Base-by-base conservation (phyloP, 2,888 invertebrate genomes). In the Drosophila yooni region DNA sequence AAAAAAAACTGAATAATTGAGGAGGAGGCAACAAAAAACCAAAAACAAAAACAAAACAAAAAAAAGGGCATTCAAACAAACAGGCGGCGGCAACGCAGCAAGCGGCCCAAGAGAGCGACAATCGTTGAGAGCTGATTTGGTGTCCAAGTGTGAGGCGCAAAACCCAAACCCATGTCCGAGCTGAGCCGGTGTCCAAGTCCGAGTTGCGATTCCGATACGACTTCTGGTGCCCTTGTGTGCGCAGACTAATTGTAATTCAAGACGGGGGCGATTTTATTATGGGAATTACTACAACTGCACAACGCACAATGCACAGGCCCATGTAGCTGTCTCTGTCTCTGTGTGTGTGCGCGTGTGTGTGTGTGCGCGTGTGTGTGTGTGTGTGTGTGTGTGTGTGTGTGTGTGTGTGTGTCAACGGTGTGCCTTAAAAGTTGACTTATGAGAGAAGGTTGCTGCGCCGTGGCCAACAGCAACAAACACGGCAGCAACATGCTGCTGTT, bases 241-340 rank as follows among this genome's bases (percentile, higher is more conserved):
- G 15, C 63, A 89, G 72, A 80, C 91, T 92, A 91, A 92, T 92
- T 92, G 92, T 91, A 92, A 92, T 92, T 92, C 92, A 91, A 92
- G 90, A 91, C 92, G 92, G 88, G 85, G 91, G 91, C 91, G 91
- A 92, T 92, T 92, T 92, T 92, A 92, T 92, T 92, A 92, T 92
- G 92, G 91, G 92, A 91, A 92, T 92, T 92, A 91, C 91, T 83
- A 90, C 89, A 83, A 87, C 86, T 79, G 74, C 81, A 76, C 33
- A 64, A 63, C 64, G 62, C 66, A 70, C 82, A 79, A 75, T 59
- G 63, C 57, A 48, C 52, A 56, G 29, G 27, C 36, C 54, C 56
- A 64, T 75, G 57, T 58, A 57, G 36, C 29, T 53, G 27, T 59
- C 64, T 43, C 48, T 52, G 33, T 31, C 40, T 54, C 27, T 36